Conservation (phyloP, 2,113 vertebrate genomes). For the Thalassoma bifasciatum region DNA sequence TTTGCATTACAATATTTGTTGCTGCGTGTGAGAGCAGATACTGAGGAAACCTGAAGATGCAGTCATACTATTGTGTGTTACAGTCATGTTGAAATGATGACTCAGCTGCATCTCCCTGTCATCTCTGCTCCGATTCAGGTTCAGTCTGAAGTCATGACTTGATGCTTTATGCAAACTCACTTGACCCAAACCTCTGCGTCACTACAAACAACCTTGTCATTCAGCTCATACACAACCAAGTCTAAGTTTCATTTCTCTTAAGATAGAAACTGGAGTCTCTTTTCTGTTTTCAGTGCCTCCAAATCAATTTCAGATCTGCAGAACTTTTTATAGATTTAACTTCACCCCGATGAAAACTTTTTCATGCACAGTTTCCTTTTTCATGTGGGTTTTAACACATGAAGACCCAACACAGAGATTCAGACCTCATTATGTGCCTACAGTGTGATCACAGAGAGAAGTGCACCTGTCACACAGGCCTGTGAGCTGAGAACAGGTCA, state of each 20-base stretch:
- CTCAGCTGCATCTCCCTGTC: neutral
- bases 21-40: neutral
- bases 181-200: neutral
- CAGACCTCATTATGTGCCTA: neutral
- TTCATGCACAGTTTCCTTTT: slow-evolving; percentile 1
- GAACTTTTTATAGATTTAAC: slow-evolving; percentile 6
- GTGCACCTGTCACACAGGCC: slow-evolving; percentile 6
- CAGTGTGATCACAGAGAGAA: neutral
- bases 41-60: neutral
- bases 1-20: neutral
- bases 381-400: slow-evolving; percentile 3
- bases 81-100: neutral
- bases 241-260: neutral
- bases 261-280: neutral
- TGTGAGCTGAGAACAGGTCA: neutral
- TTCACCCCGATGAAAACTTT: neutral
- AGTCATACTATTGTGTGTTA: neutral
- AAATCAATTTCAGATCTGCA: neutral
- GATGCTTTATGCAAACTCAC: neutral
- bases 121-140: neutral
- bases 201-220: neutral
- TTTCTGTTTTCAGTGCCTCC: neutral
- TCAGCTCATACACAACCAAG: neutral
- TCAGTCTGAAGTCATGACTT: slow-evolving; percentile 5
- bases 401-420: neutral